Evolutionary conservation across 2,888 invertebrate genomes (phyloP).

Genomic region (Mimas tiliae): DNA sequence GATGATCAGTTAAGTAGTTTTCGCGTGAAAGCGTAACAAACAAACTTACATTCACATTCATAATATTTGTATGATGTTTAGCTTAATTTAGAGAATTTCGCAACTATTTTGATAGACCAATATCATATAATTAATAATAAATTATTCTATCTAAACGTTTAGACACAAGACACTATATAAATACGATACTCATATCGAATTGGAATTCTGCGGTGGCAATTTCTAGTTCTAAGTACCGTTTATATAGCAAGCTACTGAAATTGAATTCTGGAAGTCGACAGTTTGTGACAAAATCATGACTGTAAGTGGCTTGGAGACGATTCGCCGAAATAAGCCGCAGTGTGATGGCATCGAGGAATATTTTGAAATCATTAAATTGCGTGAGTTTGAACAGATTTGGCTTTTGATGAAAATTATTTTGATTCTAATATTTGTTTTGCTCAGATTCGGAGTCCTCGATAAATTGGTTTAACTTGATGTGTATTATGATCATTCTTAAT

Average conservation of each 20-base stretch:
- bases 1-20: too few relatives aligned
- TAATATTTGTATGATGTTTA: too few relatives aligned
- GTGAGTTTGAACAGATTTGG: background rate
- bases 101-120: too few relatives aligned
- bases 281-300: conserved; percentile 14
- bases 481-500: too few relatives aligned
- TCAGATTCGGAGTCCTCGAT: too few relatives aligned
- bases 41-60: too few relatives aligned
- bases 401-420: background rate
- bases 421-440: too few relatives aligned
- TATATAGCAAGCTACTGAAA: background rate
- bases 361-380: background rate
- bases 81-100: too few relatives aligned
- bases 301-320: background rate
- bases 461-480: too few relatives aligned
- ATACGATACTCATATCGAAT: background rate
- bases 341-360: background rate
- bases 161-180: background rate
- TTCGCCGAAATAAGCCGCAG: conserved; percentile 1
- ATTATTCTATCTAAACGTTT: too few relatives aligned
- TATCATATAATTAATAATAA: too few relatives aligned
- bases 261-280: conserved; percentile 5
- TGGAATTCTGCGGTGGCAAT: background rate
- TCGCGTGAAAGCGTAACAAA: too few relatives aligned
- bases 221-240: background rate